Evolutionary conservation across 2,888 invertebrate genomes (phyloP), one percentile per base, ranked within the genome.

Genomic region (Leptopilina drosophilae): DNA sequence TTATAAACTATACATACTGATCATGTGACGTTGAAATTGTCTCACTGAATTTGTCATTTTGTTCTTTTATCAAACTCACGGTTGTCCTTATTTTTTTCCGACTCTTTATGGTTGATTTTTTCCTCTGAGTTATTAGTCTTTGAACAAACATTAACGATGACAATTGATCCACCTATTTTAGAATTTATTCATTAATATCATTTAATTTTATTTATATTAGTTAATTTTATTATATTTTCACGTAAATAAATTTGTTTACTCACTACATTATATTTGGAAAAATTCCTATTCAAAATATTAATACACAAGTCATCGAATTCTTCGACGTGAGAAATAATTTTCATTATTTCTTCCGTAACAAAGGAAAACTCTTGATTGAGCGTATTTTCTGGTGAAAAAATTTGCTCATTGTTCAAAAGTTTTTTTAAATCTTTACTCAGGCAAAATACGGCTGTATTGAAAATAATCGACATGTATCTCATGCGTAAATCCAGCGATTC

Each of bases 141-240:
- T 82, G 26, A n/a, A 86, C 78, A 66, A 87, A 82, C 56, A 86
- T n/a, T 62, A 86, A 73, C 0, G 81, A 76, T 4, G 87, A 87
- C 20, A 87, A 78, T 76, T 79, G 82, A 33, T 86, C 84, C 42
- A 87, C 81, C 87, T 87, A 49, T 12, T 81, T 42, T 8, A 42
- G 1, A 82, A 73, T 69, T 14, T 20, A 53, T 15, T 33, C 5
- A 5, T 33, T 33, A 4, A 3, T 33, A 33, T 33, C 56, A 67
- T 33, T n/a, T 20, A 15, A 59, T 65, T 75, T 42, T 40, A 53
- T 64, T 46, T 62, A 0, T 49, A 65, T 15, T 59, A 49, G 6
- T 59, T n/a, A 59, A 59, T 15, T 59, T 59, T 59, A 2, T n/a
- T 49, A 4, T 49, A 49, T 49, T 46, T 49, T 64, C 33, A 6